A percentile compares a stretch with the other conserved stretches of the same genome.
Conservation (phyloP, 2,797 vertebrate species). For the Acipenser oxyrinchus region DNA sequence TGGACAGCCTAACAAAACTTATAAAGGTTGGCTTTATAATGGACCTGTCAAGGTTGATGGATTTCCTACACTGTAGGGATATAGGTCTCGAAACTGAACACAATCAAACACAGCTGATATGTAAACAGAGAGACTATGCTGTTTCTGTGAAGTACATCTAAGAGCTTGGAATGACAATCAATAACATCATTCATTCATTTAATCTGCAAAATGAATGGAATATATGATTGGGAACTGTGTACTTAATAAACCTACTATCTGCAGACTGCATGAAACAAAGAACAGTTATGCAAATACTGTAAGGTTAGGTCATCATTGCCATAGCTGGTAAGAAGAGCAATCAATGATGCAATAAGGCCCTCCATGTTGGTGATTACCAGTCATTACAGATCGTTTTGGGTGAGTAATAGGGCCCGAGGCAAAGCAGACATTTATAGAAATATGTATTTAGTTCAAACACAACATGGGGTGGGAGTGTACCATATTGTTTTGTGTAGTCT, state of each 20-base stretch:
- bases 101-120: constrained; percentile 49
- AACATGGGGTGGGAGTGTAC: too few species aligned
- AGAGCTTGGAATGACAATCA: constrained; percentile 40
- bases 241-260: constrained; percentile 27
- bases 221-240: constrained; percentile 42
- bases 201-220: constrained; percentile 40
- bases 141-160: constrained; percentile 25
- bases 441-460: constrained; percentile 13
- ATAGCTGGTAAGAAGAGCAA: constrained; percentile 58
- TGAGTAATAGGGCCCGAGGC: constrained; percentile 55
- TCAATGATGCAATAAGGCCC: constrained; percentile 57
- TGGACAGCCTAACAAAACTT: constrained; percentile 48
- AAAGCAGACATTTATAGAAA: constrained; percentile 61
- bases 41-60: constrained; percentile 67
- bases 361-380: constrained; percentile 57
- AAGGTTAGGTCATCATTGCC: constrained; percentile 60
- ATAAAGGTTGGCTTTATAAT: constrained; percentile 55
- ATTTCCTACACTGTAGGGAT: constrained; percentile 60
- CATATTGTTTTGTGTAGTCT: too few species aligned
- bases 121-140: constrained; percentile 48
- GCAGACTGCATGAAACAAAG: constrained; percentile 23
- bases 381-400: constrained; percentile 62
- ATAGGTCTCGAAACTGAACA: constrained; percentile 52
- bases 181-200: constrained; percentile 45
- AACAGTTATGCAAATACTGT: constrained; percentile 24